A percentile compares a stretch with the other conserved stretches of the same genome.
These are phyloP conservation scores for Gallinago nigripennis DNA, from an alignment of 2,797 vertebrate species.

Conservation along the genomic window DNA sequence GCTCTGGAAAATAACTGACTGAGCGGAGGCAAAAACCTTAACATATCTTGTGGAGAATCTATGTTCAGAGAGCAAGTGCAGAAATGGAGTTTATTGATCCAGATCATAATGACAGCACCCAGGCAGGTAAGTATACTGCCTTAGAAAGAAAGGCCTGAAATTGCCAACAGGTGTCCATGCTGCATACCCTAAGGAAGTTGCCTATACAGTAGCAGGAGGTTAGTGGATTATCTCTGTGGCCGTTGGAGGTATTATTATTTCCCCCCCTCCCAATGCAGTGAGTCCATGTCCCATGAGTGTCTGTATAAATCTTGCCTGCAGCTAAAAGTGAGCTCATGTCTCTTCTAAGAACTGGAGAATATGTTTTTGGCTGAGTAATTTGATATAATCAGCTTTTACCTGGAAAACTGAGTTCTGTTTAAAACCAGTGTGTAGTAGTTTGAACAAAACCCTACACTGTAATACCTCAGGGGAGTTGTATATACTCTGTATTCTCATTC, in stretches of 20 bases:
- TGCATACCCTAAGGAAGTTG: background rate
- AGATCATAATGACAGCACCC: background rate
- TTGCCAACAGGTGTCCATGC: background rate
- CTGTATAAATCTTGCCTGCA: background rate
- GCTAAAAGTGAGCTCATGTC: background rate
- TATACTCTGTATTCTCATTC: background rate
- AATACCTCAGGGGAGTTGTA: background rate
- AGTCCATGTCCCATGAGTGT: background rate
- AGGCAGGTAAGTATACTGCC: background rate
- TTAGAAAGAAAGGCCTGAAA: background rate
- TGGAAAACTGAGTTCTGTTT: background rate
- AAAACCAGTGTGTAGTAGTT: background rate
- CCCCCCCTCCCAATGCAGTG: background rate
- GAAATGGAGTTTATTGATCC: background rate
- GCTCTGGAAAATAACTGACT: background rate
- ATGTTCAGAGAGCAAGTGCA: background rate
- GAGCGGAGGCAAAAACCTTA: background rate
- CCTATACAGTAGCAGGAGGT: background rate
- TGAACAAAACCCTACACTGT: fast-evolving
- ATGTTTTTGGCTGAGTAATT: background rate
- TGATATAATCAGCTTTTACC: background rate
- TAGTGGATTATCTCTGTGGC: background rate
- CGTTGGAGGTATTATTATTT: background rate
- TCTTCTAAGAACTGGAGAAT: background rate
- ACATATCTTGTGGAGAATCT: background rate